These are phyloP conservation scores for Avahi laniger DNA, from an alignment of 2,797 vertebrate genomes.

Conservation along the genomic window DNA sequence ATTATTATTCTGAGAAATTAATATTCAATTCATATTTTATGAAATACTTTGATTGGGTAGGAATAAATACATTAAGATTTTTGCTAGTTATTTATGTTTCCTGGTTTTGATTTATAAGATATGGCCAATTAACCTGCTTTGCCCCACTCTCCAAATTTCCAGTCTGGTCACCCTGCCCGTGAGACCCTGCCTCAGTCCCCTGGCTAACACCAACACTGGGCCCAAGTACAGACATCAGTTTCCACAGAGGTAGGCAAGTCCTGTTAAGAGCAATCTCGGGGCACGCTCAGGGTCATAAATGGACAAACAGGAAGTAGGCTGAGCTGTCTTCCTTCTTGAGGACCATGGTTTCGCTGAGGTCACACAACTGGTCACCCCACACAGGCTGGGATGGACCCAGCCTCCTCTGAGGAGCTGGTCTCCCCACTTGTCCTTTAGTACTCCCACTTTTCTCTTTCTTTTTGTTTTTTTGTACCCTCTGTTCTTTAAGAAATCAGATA, in stretches of 20 bases:
- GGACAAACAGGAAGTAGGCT: not conserved
- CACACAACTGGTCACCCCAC: not conserved
- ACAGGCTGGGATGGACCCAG: not conserved
- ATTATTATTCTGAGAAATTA: not conserved
- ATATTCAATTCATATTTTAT: not conserved
- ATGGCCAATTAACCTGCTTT: not conserved
- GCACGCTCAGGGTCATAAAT: not conserved
- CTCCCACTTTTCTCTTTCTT: not conserved
- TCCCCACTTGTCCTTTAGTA: not conserved
- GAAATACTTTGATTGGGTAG: not conserved
- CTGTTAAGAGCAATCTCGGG: not conserved
- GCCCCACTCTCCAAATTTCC: not conserved
- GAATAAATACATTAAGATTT: not conserved
- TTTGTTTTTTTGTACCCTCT: not conserved
- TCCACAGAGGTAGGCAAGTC: not conserved
- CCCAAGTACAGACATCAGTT: not conserved
- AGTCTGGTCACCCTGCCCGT: not conserved
- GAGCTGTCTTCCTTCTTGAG: not conserved
- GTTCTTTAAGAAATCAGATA: not conserved
- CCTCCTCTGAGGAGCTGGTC: not conserved
- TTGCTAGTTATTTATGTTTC: not conserved
- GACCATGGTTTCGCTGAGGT: not conserved
- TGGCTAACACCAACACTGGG: not conserved
- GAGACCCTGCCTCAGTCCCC: not conserved
- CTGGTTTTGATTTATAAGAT: conserved; percentile 33